Conservation (phyloP, 2,113 vertebrate genomes). For the Cairina moschata region DNA sequence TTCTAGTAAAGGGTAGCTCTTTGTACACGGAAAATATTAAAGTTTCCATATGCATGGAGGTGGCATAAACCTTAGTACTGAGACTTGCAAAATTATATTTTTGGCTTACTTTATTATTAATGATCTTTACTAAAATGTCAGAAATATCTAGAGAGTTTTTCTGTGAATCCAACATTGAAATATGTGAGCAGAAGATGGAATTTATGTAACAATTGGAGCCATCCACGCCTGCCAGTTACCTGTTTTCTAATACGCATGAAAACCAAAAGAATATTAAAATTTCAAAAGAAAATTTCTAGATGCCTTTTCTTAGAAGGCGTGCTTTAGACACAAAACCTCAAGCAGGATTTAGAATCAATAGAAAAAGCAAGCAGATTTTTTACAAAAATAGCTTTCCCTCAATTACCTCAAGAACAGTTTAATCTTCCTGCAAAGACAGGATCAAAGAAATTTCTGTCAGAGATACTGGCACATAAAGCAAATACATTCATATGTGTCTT, state of each 20-base stretch:
- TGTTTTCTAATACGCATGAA: neutral
- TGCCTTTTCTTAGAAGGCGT: neutral
- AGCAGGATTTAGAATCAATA: neutral
- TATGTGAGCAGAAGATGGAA: neutral
- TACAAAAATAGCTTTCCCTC: neutral
- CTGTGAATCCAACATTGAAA: neutral
- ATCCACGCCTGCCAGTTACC: neutral
- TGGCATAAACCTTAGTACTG: neutral
- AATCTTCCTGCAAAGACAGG: neutral
- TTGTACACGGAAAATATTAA: neutral
- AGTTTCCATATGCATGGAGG: neutral
- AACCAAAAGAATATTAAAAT: neutral
- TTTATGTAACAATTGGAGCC: neutral
- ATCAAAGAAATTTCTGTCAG: neutral
- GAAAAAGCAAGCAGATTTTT: neutral
- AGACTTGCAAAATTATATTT: neutral
- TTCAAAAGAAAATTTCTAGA: neutral
- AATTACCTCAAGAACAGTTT: neutral
- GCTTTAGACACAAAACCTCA: neutral
- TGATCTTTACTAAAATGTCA: rapidly evolving
- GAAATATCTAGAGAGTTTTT: neutral
- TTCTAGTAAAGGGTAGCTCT: neutral
- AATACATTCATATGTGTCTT: neutral
- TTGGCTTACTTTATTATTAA: neutral
- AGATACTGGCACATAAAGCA: rapidly evolving